phyloP scores from a whole-genome alignment of 2,888 invertebrate genomes.

The Tridacna crocea region DNA sequence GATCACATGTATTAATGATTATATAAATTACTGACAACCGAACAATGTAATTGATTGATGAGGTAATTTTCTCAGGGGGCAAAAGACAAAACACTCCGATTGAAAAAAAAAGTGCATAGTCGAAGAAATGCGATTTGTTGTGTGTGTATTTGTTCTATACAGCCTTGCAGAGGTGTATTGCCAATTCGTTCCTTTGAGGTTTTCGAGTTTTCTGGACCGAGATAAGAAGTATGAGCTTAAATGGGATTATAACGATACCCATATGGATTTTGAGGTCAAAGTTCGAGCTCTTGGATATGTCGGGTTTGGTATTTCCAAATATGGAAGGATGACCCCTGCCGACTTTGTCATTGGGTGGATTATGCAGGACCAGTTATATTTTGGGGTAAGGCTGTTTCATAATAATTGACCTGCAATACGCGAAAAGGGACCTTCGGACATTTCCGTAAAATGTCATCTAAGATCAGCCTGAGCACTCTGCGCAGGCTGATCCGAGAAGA shows the following conservation, averaged over 20 bases:
- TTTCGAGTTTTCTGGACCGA: conserved; percentile 42
- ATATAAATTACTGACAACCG: conserved; percentile 4
- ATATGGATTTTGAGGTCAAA: conserved; percentile 66
- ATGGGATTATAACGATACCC: conserved; percentile 66
- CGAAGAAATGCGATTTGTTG: not conserved
- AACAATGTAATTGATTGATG: conserved; percentile 3
- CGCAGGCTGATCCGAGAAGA: too few species aligned
- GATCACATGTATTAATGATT: not conserved
- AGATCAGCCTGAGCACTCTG: too few species aligned
- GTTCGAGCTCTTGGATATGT: conserved; percentile 88
- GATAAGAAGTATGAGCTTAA: conserved; percentile 63
- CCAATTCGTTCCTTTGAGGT: not conserved
- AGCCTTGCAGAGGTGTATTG: not conserved
- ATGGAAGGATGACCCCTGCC: conserved; percentile 91
- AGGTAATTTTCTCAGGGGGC: not conserved
- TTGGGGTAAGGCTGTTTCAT: conserved; percentile 62
- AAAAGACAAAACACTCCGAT: too few species aligned
- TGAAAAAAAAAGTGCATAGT: too few species aligned
- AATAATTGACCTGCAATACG: too few species aligned
- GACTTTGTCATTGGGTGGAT: conserved; percentile 97
- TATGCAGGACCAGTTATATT: conserved; percentile 62
- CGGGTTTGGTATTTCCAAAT: conserved; percentile 93
- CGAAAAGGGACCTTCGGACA: too few species aligned
- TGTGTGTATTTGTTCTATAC: not conserved
- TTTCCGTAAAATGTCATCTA: too few species aligned